Conservation (phyloP, 2,888 invertebrate genomes). For the Napeogenes inachia region DNA sequence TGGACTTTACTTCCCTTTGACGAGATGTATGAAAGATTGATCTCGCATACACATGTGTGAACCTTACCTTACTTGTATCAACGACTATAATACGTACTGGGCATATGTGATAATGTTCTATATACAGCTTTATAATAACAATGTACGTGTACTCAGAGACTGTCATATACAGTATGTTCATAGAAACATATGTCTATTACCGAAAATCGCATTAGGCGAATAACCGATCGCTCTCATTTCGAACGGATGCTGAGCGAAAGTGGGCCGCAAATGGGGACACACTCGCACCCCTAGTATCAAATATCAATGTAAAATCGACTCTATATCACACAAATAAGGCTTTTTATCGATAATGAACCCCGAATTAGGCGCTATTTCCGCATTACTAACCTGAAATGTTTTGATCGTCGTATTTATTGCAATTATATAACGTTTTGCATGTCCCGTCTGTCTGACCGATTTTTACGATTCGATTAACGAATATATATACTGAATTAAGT, state of each 20-base stretch:
- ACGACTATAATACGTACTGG: no score
- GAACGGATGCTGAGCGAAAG: constrained; percentile 53
- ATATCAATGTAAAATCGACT: constrained; percentile 16
- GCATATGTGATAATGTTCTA: no score
- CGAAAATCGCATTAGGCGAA: constrained; percentile 54
- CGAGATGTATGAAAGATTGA: no score
- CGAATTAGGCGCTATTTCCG: constrained; percentile 32
- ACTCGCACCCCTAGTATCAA: constrained; percentile 5
- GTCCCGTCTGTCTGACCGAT: constrained; percentile 29
- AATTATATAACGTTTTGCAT: constrained; percentile 37
- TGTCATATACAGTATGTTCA: no score
- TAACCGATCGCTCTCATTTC: constrained; percentile 48
- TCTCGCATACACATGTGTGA: no score
- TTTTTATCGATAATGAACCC: constrained; percentile 2
- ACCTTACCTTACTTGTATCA: no score
- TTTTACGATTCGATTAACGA: constrained; percentile 23
- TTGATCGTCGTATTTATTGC: constrained; percentile 34
- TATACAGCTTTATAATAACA: no score
- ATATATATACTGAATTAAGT: constrained; percentile 1
- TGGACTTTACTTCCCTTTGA: constrained; percentile 2
- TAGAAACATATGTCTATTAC: constrained; percentile 32
- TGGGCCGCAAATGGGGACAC: constrained; percentile 43
- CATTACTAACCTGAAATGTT: constrained; percentile 35
- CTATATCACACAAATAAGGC: constrained; percentile 1
- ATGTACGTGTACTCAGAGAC: no score